These are phyloP conservation scores for Acleris holmiana DNA, from an alignment of 2,888 invertebrate genomes.

Conservation along the genomic window DNA sequence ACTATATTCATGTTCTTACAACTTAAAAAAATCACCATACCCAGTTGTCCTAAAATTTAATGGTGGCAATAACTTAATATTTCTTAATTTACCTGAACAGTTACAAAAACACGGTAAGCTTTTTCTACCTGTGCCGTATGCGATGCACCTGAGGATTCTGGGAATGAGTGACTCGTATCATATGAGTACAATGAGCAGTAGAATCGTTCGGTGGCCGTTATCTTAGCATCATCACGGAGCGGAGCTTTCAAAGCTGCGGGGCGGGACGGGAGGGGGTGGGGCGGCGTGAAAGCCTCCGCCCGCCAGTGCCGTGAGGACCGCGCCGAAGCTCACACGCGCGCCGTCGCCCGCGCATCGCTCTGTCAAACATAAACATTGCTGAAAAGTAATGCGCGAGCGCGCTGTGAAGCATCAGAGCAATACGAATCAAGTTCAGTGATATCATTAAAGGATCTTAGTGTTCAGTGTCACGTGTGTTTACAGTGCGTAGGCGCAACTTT, in stretches of 20 bases:
- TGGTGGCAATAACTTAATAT: conserved; percentile 31
- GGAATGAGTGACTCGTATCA: conserved; percentile 69
- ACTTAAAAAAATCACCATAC: background rate
- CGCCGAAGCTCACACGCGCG: conserved; percentile 66
- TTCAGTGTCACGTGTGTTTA: conserved; percentile 81
- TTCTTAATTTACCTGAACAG: conserved; percentile 28
- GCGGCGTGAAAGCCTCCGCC: conserved; percentile 74
- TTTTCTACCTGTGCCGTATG: conserved; percentile 49
- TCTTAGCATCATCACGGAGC: conserved; percentile 80
- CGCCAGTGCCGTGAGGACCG: conserved; percentile 77
- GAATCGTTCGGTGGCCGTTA: conserved; percentile 80
- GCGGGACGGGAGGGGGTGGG: conserved; percentile 66
- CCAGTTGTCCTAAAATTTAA: conserved; percentile 17
- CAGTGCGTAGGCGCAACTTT: conserved; percentile 82
- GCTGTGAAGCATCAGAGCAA: conserved; percentile 45
- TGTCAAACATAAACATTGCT: conserved; percentile 69
- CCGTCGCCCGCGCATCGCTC: conserved; percentile 47
- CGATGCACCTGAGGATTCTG: conserved; percentile 54
- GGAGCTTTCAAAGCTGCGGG: conserved; percentile 78
- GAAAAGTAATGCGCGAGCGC: conserved; percentile 64
- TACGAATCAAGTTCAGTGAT: conserved; percentile 24
- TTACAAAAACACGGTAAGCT: conserved; percentile 27
- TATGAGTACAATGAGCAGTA: conserved; percentile 74
- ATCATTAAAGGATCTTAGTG: conserved; percentile 44
- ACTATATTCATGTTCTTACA: background rate